phyloP scores from a whole-genome alignment of 2,113 vertebrate genomes.

The Gnathonemus echidnorhynchus region DNA sequence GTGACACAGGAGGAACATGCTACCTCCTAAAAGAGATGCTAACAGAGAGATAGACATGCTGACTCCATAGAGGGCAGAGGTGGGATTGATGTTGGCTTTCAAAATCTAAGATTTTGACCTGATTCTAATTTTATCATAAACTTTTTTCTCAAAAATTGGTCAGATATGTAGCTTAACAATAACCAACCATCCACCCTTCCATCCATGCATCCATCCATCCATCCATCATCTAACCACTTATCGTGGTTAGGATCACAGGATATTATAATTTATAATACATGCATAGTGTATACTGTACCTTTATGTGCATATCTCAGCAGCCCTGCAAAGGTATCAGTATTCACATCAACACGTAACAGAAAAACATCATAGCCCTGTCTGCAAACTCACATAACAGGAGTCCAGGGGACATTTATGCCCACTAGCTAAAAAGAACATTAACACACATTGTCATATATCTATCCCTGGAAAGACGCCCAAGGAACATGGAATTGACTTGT shows the following conservation, averaged over 20 bases:
- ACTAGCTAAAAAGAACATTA: background rate
- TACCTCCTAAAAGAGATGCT: background rate
- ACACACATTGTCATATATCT: background rate
- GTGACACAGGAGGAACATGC: background rate
- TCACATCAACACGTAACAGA: background rate
- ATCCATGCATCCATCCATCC: background rate
- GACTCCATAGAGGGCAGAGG: background rate
- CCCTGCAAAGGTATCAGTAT: background rate
- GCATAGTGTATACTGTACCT: background rate
- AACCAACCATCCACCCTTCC: background rate
- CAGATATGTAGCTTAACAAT: background rate
- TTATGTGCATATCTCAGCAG: background rate
- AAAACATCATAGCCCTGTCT: background rate
- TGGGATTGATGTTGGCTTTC: background rate
- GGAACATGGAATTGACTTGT: background rate
- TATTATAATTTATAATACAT: background rate
- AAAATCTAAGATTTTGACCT: background rate
- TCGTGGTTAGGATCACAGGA: background rate
- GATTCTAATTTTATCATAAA: background rate
- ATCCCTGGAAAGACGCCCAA: background rate
- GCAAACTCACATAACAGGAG: background rate
- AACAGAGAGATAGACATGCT: background rate
- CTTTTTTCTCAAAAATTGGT: background rate
- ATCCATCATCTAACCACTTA: background rate
- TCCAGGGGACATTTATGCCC: background rate